phyloP scores from a whole-genome alignment of 2,888 invertebrate species.

The Maniola hyperantus region DNA sequence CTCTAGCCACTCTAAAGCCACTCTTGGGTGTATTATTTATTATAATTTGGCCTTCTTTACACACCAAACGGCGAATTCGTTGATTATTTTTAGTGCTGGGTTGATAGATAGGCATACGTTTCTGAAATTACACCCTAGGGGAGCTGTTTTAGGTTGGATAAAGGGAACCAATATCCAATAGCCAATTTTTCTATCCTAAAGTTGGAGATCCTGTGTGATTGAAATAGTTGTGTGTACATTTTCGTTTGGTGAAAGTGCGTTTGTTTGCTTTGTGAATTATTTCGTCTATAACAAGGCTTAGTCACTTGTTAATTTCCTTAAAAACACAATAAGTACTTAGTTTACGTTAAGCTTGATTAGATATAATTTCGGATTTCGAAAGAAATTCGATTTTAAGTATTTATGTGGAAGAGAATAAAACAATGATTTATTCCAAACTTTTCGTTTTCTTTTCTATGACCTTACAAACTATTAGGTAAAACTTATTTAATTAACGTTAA shows the following conservation, averaged over 20 bases:
- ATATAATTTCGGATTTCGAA: slow-evolving; percentile 51
- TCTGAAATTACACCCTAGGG: too few species aligned
- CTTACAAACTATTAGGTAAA: neutral
- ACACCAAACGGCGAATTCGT: too few species aligned
- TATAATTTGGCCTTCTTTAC: too few species aligned
- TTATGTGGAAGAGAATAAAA: slow-evolving; percentile 77
- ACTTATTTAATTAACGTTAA: too few species aligned
- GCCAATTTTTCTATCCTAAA: too few species aligned
- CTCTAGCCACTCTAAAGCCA: too few species aligned
- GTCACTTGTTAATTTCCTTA: slow-evolving; percentile 68
- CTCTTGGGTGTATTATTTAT: too few species aligned
- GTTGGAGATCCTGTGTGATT: neutral
- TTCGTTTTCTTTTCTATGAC: slow-evolving; percentile 45
- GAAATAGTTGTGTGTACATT: neutral
- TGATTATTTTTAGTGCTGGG: too few species aligned
- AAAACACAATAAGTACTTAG: slow-evolving; percentile 62
- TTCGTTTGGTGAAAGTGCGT: slow-evolving; percentile 21
- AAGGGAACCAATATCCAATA: too few species aligned
- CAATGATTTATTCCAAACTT: slow-evolving; percentile 66
- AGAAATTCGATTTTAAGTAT: slow-evolving; percentile 69
- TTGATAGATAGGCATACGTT: too few species aligned
- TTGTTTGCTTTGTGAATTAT: slow-evolving; percentile 21
- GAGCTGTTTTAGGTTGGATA: too few species aligned
- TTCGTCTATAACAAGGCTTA: slow-evolving; percentile 59
- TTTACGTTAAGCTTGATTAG: slow-evolving; percentile 60